Conservation (phyloP, 2,888 invertebrate genomes). For the Melipona bicolor region DNA sequence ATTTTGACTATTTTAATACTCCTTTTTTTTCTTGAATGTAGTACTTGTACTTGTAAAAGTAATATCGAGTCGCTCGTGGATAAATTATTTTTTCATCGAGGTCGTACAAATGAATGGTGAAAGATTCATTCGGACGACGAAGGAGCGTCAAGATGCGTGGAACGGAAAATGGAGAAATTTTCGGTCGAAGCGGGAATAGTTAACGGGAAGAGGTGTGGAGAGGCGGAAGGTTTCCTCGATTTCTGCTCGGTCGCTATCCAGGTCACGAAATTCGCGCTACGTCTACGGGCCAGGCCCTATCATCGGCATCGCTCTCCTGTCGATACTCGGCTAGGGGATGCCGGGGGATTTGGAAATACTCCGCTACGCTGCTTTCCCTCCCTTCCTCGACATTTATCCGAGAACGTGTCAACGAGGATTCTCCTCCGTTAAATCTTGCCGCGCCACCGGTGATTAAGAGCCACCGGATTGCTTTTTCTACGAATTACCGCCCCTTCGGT, state of each 20-base stretch:
- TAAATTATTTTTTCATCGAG: background rate
- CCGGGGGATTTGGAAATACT: constrained; percentile 51
- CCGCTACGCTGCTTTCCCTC: constrained; percentile 32
- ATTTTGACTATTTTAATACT: too few species aligned
- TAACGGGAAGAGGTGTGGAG: background rate
- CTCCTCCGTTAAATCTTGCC: constrained; percentile 36
- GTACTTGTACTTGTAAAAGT: too few species aligned
- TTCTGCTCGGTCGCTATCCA: constrained; percentile 52
- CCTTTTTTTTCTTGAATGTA: too few species aligned
- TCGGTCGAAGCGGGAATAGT: background rate
- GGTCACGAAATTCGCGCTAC: constrained; percentile 67
- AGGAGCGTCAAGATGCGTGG: background rate
- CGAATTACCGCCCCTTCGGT: background rate
- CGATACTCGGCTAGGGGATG: constrained; percentile 56
- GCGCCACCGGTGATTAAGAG: constrained; percentile 30
- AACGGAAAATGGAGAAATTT: background rate
- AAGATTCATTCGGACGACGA: background rate
- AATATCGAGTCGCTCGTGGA: too few species aligned
- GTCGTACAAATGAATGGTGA: background rate
- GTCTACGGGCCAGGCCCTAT: constrained; percentile 43
- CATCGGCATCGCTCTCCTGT: constrained; percentile 47
- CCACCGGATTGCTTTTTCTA: background rate
- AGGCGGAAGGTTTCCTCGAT: constrained; percentile 34
- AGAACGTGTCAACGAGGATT: constrained; percentile 45
- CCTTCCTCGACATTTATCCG: constrained; percentile 46